Evolutionary conservation across 2,113 vertebrate genomes (phyloP).

Genomic region (Tyto alba): DNA sequence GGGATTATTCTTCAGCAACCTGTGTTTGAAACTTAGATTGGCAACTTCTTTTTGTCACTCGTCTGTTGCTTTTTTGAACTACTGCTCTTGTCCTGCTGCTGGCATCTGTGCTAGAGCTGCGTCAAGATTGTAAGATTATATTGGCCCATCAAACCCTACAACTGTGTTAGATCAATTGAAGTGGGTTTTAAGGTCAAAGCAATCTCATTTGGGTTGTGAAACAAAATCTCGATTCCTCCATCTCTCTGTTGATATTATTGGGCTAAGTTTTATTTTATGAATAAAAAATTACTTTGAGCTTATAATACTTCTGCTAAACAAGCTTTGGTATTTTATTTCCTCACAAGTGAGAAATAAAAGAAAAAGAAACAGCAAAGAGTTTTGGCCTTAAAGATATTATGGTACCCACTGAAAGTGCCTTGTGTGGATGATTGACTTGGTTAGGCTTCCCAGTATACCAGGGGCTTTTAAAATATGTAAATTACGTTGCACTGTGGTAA

Average conservation of each 20-base stretch:
- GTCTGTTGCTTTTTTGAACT: not conserved
- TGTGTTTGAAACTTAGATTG: not conserved
- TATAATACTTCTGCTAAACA: not conserved
- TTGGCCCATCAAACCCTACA: not conserved
- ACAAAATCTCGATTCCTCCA: not conserved
- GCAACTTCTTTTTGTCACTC: not conserved
- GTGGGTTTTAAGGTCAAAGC: not conserved
- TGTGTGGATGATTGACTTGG: not conserved
- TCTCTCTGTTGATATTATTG: not conserved
- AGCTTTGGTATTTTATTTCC: not conserved
- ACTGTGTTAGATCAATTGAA: not conserved
- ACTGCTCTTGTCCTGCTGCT: not conserved
- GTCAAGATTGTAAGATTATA: not conserved
- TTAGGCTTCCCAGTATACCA: not conserved
- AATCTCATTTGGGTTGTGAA: not conserved
- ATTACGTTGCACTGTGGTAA: not conserved
- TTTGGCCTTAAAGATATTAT: not conserved
- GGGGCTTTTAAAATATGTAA: not conserved
- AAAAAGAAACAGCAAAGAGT: not conserved
- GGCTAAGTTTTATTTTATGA: not conserved
- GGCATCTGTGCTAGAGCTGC: not conserved
- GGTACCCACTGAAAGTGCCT: not conserved
- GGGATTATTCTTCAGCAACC: not conserved
- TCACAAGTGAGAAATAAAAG: not conserved
- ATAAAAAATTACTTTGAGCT: not conserved